These are phyloP conservation scores for Ammospiza caudacuta DNA, from an alignment of 2,113 vertebrate species.

Conservation along the genomic window DNA sequence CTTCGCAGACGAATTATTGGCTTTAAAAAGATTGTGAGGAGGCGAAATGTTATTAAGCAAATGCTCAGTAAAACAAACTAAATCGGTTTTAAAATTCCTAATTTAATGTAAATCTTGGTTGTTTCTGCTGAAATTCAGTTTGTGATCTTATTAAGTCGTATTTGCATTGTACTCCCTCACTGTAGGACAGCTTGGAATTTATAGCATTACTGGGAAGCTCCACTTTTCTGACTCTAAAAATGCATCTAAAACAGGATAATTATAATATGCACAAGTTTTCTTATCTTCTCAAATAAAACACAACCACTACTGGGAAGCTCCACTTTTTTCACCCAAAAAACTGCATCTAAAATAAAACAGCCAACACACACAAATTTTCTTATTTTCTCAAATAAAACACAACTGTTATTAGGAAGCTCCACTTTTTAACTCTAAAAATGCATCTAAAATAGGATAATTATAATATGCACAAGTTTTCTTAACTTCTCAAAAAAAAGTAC, in stretches of 20 bases:
- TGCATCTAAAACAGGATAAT: not conserved
- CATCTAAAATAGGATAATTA: not conserved
- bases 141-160: conserved; percentile 85
- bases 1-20: conserved; percentile 81
- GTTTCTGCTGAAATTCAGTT: conserved; percentile 83
- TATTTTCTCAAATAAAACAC: not conserved
- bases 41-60: conserved; percentile 88
- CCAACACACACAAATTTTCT: not conserved
- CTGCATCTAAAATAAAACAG: not conserved
- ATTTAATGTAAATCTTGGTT: conserved; percentile 86
- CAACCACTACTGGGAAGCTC: accelerated
- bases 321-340: not conserved
- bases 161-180: conserved; percentile 79
- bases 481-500: not conserved
- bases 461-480: not conserved
- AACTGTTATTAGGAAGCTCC: not conserved
- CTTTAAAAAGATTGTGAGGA: conserved; percentile 83
- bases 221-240: not conserved
- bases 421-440: not conserved
- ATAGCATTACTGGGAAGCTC: conserved; percentile 8
- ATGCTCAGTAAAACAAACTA: conserved; percentile 88
- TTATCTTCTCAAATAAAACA: not conserved
- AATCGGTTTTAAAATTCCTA: conserved; percentile 84
- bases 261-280: not conserved
- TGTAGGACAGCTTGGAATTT: conserved; percentile 82